Conservation (phyloP, 2,888 invertebrate species). For the Lucinisca nassula region DNA sequence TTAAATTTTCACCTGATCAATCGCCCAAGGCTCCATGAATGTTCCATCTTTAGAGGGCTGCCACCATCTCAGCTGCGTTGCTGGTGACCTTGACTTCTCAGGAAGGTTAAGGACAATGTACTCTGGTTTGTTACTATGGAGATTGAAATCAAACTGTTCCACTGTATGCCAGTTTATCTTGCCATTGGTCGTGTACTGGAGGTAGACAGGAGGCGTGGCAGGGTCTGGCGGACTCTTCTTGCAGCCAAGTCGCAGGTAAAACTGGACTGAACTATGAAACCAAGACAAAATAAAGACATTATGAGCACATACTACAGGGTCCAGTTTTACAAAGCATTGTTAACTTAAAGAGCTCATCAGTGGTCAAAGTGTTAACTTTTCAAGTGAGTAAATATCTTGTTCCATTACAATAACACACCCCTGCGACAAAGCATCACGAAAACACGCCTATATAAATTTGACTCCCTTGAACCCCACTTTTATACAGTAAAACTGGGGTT, state of each 20-base stretch:
- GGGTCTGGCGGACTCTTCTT: slow-evolving; percentile 69
- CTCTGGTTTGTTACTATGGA: slow-evolving; percentile 75
- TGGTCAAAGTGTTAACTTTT: too few relatives aligned
- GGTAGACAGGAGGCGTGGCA: slow-evolving; percentile 84
- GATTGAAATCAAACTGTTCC: slow-evolving; percentile 86
- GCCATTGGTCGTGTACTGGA: slow-evolving; percentile 88
- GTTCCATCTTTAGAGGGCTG: slow-evolving; percentile 85
- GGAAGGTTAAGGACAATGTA: slow-evolving; percentile 86
- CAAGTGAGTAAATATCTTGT: too few relatives aligned
- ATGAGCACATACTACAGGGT: too few relatives aligned
- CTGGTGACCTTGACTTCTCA: slow-evolving; percentile 80
- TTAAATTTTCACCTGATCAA: slow-evolving; percentile 86
- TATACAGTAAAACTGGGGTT: too few relatives aligned
- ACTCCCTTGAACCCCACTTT: too few relatives aligned
- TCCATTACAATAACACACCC: too few relatives aligned
- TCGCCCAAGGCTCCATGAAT: slow-evolving; percentile 87
- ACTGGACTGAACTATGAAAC: slow-evolving; percentile 86
- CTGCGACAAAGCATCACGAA: too few relatives aligned
- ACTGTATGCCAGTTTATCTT: slow-evolving; percentile 88
- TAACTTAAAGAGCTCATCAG: too few relatives aligned
- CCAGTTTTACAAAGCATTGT: too few relatives aligned
- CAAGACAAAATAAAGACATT: background rate
- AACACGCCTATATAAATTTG: too few relatives aligned
- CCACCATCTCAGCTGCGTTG: slow-evolving; percentile 87
- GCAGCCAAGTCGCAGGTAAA: slow-evolving; percentile 87